Evolutionary conservation across 2,888 invertebrate genomes (phyloP).

Genomic region (Zygaena filipendulae): DNA sequence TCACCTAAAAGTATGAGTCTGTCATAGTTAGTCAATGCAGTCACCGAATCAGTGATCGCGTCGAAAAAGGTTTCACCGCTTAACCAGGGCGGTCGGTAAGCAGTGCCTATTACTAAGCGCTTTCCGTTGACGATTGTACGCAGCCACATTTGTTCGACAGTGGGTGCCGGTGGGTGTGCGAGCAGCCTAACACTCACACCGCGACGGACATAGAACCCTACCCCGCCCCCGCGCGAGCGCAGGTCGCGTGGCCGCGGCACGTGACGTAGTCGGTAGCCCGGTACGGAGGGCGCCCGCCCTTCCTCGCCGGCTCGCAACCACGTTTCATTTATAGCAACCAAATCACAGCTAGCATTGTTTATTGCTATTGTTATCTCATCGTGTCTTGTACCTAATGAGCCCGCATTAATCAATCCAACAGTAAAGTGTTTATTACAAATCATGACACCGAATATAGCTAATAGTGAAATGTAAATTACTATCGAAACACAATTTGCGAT

Average conservation of each 20-base stretch:
- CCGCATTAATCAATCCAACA: constrained; percentile 4
- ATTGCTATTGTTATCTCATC: constrained; percentile 3
- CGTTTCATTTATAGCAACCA: constrained; percentile 6
- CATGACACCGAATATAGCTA: no score
- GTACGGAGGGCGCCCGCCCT: constrained; percentile 1
- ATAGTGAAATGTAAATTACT: no score
- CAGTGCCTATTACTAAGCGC: no score
- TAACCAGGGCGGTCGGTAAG: no score
- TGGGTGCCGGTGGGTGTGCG: no score
- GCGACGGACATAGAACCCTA: constrained; percentile 2
- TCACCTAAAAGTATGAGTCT: no score
- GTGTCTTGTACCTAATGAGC: constrained; percentile 4
- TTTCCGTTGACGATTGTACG: no score
- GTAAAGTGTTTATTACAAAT: neutral
- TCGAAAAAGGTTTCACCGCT: no score
- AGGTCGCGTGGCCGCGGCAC: neutral
- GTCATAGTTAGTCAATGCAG: no score
- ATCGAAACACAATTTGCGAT: no score
- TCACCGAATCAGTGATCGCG: no score
- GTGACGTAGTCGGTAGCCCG: neutral
- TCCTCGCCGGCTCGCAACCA: constrained; percentile 1
- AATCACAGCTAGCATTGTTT: neutral
- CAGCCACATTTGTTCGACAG: no score
- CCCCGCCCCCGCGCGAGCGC: constrained; percentile 4
- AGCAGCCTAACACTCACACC: constrained; percentile 1